Conservation (phyloP, 2,113 vertebrate genomes). For the Grammomys surdaster region DNA sequence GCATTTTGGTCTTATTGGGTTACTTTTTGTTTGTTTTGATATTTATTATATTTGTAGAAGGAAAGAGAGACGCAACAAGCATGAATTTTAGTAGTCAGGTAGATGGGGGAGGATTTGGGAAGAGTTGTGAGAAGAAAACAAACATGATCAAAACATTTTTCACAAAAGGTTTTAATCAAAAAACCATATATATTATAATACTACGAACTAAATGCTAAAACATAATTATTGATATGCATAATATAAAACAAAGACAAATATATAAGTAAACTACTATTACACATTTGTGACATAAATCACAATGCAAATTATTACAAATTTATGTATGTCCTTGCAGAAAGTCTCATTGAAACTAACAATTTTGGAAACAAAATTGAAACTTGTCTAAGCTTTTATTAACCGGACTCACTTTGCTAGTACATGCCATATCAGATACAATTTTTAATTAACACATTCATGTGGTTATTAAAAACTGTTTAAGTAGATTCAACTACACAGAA, state of each 20-base stretch:
- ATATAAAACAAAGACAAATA: background rate
- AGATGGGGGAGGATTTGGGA: background rate
- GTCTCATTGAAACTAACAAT: background rate
- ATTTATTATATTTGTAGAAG: background rate
- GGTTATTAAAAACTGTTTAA: background rate
- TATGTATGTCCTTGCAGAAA: background rate
- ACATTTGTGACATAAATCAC: background rate
- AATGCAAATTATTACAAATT: background rate
- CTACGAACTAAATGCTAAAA: background rate
- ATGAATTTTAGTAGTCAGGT: background rate
- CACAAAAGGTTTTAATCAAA: background rate
- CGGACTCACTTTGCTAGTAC: background rate
- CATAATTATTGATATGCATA: background rate
- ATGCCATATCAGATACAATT: background rate
- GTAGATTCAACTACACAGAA: too few relatives aligned
- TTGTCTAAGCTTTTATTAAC: background rate
- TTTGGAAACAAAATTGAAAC: background rate
- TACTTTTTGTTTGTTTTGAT: background rate
- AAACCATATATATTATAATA: conserved; percentile 35
- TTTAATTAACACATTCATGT: background rate
- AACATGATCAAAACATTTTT: background rate
- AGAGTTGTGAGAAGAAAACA: background rate
- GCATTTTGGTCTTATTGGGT: background rate
- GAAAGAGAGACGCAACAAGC: background rate
- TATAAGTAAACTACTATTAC: background rate